Evolutionary conservation across 2,113 vertebrate species (phyloP), one percentile per base, ranked within the genome.

Genomic region (Pelobates fuscus): DNA sequence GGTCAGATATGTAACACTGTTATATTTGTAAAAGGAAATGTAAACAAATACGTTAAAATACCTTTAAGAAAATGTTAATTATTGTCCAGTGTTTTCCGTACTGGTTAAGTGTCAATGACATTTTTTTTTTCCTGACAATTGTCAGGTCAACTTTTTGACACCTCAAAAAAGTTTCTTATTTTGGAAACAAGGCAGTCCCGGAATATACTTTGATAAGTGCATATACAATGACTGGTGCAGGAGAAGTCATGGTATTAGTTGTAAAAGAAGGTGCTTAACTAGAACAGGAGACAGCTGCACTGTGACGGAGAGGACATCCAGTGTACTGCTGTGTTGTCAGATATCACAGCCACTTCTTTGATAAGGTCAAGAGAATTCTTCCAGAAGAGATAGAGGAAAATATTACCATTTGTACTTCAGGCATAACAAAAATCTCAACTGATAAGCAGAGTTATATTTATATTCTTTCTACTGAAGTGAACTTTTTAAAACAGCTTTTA

Each of bases 381-480:
- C 49, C 78, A 21, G 46, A 27, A 77, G 54, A 18, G 27, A 77
- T 29, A 17, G 46, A 55, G 3, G 10, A 60, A 74, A 58, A 32
- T 6, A 5, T 79, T 26, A 20, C 17, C 52, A 55, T 8, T 55
- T 70, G 67, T 68, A 32, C n/a, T 67, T 24, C 58, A 24, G 21
- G 72, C 77, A 58, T 14, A 82, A 43, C 12, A 65, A 49, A 58
- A 69, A n/a, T 12, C 43, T 59, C 63, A 60, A 26, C 43, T 70
- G 52, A 76, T 63, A 66, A 79, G 60, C 21, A 5, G 74, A 21
- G 43, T 67, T 72, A 82, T 37, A 69, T 57, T 69, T 57, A 57
- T 23, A 54, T n/a, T 12, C 65, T n/a, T n/a, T n/a, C n/a, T n/a
- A n/a, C 20, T 37, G 5, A 37, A 37, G 32, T 37, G 32, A 10